These are phyloP conservation scores for Geotrypetes seraphini DNA, from an alignment of 2,797 vertebrate genomes.

Conservation along the genomic window DNA sequence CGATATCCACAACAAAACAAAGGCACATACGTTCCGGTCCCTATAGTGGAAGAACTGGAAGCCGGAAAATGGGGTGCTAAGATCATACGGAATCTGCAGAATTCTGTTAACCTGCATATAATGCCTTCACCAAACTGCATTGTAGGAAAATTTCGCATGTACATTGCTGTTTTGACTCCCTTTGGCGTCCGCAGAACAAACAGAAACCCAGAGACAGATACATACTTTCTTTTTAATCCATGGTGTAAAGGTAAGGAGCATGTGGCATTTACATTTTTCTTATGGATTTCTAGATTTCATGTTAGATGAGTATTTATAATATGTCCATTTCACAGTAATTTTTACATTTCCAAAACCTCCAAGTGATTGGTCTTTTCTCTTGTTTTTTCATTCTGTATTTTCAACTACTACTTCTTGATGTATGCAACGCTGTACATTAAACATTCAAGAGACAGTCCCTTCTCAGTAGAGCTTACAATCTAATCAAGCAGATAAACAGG, in stretches of 20 bases:
- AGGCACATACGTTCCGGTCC: slow-evolving; percentile 79
- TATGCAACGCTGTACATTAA: too few species aligned
- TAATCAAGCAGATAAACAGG: too few species aligned
- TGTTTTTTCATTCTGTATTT: too few species aligned
- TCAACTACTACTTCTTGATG: too few species aligned
- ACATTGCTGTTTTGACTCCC: slow-evolving; percentile 72
- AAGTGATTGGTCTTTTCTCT: too few species aligned
- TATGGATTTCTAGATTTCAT: too few species aligned
- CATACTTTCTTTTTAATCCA: slow-evolving; percentile 89
- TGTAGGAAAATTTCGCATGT: slow-evolving; percentile 81
- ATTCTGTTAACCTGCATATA: slow-evolving; percentile 62
- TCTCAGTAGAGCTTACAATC: too few species aligned
- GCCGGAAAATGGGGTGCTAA: slow-evolving; percentile 68
- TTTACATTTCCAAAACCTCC: too few species aligned
- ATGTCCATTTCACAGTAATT: too few species aligned
- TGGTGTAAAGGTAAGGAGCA: slow-evolving; percentile 68
- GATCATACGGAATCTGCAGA: slow-evolving; percentile 41
- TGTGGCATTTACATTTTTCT: too few species aligned
- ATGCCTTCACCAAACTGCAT: slow-evolving; percentile 68
- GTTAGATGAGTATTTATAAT: too few species aligned
- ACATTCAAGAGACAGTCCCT: too few species aligned
- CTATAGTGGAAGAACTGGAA: slow-evolving; percentile 45
- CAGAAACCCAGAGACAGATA: slow-evolving; percentile 47
- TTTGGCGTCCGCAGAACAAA: slow-evolving; percentile 74
- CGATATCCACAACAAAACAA: slow-evolving; percentile 79